phyloP scores from a whole-genome alignment of 2,888 invertebrate genomes.

The Drosophila paramelanica region DNA sequence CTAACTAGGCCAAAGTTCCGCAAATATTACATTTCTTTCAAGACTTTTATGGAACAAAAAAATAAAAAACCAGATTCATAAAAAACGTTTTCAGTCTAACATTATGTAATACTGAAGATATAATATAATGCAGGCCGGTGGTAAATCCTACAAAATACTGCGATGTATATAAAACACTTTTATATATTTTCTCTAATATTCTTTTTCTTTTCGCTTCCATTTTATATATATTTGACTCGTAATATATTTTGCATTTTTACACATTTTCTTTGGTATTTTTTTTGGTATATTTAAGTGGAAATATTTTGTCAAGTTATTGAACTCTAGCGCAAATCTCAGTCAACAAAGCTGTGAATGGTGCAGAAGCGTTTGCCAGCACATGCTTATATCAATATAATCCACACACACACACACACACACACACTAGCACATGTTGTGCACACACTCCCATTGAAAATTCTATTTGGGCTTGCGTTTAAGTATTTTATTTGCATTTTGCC shows the following conservation, averaged over 20 bases:
- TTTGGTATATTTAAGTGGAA: not conserved
- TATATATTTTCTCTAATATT: too few relatives aligned
- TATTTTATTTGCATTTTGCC: constrained; percentile 65
- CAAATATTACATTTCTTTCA: not conserved
- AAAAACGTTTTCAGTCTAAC: not conserved
- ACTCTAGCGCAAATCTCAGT: constrained; percentile 33
- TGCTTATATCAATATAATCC: constrained; percentile 54
- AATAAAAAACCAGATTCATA: not conserved
- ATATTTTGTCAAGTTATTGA: constrained; percentile 39
- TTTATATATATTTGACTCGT: too few relatives aligned
- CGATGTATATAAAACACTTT: too few relatives aligned
- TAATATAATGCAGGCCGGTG: too few relatives aligned
- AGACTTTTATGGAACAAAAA: not conserved
- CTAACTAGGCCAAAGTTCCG: constrained; percentile 26
- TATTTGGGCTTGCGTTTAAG: constrained; percentile 58
- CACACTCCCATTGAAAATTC: constrained; percentile 37
- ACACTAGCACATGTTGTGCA: not conserved
- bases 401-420: constrained; percentile 12
- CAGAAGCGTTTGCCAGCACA: constrained; percentile 32
- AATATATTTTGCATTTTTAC: too few relatives aligned
- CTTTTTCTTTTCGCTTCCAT: too few relatives aligned
- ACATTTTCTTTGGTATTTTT: not conserved
- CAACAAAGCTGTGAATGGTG: constrained; percentile 39
- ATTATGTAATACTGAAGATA: not conserved
- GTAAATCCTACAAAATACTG: too few relatives aligned